These are phyloP conservation scores for Crocallis elinguaria DNA, from an alignment of 2,888 invertebrate genomes.

Conservation along the genomic window DNA sequence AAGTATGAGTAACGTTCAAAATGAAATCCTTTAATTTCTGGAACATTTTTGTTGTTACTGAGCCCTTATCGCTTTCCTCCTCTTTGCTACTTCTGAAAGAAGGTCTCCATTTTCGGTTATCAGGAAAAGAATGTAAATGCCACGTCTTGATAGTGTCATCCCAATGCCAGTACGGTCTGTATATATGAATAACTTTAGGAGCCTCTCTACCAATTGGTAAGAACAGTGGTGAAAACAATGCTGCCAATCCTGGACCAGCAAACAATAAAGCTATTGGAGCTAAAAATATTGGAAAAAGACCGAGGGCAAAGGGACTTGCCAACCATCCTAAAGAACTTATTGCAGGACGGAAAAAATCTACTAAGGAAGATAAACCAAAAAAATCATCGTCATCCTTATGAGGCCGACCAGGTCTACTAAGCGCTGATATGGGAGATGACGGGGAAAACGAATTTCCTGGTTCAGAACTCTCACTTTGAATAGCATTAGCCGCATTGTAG, in stretches of 20 bases:
- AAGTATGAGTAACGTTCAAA: slow-evolving; percentile 46
- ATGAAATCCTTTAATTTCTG: slow-evolving; percentile 61
- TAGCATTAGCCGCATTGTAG: slow-evolving; percentile 64
- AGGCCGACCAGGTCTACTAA: slow-evolving; percentile 59
- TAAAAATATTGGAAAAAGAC: slow-evolving; percentile 85
- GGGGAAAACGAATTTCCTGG: slow-evolving; percentile 52
- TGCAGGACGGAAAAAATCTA: slow-evolving; percentile 79
- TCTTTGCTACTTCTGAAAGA: slow-evolving; percentile 49
- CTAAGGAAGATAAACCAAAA: slow-evolving; percentile 75
- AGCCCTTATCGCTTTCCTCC: slow-evolving; percentile 30
- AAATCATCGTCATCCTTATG: slow-evolving; percentile 73
- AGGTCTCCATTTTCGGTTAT: slow-evolving; percentile 55
- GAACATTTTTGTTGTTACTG: slow-evolving; percentile 50
- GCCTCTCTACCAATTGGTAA: slow-evolving; percentile 79
- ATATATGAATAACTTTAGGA: slow-evolving; percentile 64
- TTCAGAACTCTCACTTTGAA: slow-evolving; percentile 57
- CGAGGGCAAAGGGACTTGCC: slow-evolving; percentile 84
- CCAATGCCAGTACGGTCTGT: slow-evolving; percentile 85
- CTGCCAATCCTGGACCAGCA: slow-evolving; percentile 85
- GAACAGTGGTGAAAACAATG: slow-evolving; percentile 87
- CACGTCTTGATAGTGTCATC: slow-evolving; percentile 83
- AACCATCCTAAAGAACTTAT: slow-evolving; percentile 80
- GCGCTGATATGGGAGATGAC: slow-evolving; percentile 56
- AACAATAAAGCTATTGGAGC: slow-evolving; percentile 87
- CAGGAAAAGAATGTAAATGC: slow-evolving; percentile 70